Evolutionary conservation across 2,113 vertebrate genomes (phyloP).

Genomic region (Rhadina sibilatrix): DNA sequence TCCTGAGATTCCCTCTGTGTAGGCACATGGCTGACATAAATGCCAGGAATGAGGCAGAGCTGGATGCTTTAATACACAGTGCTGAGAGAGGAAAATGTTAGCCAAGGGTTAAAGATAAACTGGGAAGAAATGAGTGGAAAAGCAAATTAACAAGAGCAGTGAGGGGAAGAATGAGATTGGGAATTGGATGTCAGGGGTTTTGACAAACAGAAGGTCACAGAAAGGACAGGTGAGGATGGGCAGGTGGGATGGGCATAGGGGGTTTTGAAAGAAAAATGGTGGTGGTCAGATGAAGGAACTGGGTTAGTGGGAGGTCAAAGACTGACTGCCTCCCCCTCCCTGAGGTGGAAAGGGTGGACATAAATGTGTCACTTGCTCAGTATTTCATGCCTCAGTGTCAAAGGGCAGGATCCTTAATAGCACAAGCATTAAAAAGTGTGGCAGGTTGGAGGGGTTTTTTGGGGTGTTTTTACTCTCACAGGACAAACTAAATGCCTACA

Average conservation of each 20-base stretch:
- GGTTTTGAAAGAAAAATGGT: not conserved
- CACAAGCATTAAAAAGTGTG: not conserved
- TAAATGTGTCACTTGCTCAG: slow-evolving; percentile 7
- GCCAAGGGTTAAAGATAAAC: not conserved
- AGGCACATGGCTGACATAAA: not conserved
- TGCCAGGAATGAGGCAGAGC: not conserved
- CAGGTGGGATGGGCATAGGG: not conserved
- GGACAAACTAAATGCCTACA: not conserved
- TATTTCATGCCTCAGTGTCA: slow-evolving; percentile 3
- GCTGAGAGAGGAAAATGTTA: not conserved
- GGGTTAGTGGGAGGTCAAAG: not conserved
- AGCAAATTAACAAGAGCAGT: not conserved
- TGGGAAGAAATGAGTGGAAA: not conserved
- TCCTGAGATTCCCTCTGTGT: not conserved
- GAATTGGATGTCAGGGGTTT: not conserved
- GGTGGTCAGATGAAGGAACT: not conserved
- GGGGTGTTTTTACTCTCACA: not conserved
- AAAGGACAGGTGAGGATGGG: not conserved
- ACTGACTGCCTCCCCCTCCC: not conserved
- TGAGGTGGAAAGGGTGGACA: not conserved
- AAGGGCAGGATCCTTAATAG: slow-evolving; percentile 5
- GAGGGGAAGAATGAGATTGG: not conserved
- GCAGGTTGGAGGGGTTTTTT: not conserved
- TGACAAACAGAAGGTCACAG: not conserved
- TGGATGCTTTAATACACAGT: not conserved